Percentiles rank a stretch among this genome's conserved stretches.
These are phyloP conservation scores for Osmerus mordax DNA, from an alignment of 2,113 vertebrate genomes.

Conservation along the genomic window DNA sequence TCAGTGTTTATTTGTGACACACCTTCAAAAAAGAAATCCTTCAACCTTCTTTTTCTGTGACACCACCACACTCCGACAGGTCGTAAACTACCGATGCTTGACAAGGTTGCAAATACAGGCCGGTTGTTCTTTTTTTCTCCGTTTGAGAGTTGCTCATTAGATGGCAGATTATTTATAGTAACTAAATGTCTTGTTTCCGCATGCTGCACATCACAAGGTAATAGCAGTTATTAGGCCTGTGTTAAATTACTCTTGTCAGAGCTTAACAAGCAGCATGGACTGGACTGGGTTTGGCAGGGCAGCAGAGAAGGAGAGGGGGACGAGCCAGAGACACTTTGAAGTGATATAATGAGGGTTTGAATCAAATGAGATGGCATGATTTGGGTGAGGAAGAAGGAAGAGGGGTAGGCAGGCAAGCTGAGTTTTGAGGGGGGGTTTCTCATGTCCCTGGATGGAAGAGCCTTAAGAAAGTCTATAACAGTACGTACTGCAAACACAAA, in stretches of 20 bases:
- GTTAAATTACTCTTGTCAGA: conserved; percentile 56
- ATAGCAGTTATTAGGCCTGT: conserved; percentile 53
- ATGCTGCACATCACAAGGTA: conserved; percentile 25
- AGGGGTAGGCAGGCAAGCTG: conserved; percentile 47
- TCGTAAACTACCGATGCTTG: not conserved
- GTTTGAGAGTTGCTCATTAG: conserved; percentile 1
- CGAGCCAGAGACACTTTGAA: conserved; percentile 49
- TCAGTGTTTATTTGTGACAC: no score
- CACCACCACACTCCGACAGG: no score
- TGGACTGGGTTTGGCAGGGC: conserved; percentile 43
- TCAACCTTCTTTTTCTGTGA: no score
- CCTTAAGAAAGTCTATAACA: no score
- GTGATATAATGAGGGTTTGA: conserved; percentile 51
- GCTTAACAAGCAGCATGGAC: conserved; percentile 43
- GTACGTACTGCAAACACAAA: no score
- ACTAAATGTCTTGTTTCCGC: conserved; percentile 28
- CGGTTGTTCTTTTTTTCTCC: not conserved
- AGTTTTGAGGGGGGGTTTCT: conserved; percentile 51
- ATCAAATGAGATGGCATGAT: conserved; percentile 36
- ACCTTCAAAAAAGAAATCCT: no score
- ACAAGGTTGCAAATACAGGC: not conserved
- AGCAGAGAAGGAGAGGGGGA: conserved; percentile 24
- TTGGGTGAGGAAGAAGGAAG: conserved; percentile 28
- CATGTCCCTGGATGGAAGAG: conserved; percentile 53
- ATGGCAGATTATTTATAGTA: conserved; percentile 24